Percentiles rank a stretch among this genome's conserved stretches.
These are phyloP conservation scores for Cecidostiba fungosa DNA, from an alignment of 2,888 invertebrate genomes.

Conservation along the genomic window DNA sequence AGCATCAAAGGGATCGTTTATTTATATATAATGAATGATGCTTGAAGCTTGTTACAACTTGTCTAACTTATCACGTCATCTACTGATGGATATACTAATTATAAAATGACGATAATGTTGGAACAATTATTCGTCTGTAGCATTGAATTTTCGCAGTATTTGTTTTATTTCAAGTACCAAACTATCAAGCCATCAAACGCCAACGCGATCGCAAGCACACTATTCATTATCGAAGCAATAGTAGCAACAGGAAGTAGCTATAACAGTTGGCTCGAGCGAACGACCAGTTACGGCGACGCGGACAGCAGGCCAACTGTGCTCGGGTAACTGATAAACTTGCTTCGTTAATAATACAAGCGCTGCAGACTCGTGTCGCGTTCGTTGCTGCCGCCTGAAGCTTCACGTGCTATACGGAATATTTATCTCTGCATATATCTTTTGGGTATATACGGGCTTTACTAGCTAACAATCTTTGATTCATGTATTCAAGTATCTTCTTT, in stretches of 20 bases:
- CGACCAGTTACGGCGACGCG: not conserved
- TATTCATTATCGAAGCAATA: conserved; percentile 23
- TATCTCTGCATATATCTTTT: not conserved
- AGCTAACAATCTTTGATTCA: not conserved
- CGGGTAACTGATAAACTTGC: conserved; percentile 48
- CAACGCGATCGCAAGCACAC: conserved; percentile 8
- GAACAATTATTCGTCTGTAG: not conserved
- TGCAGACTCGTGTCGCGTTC: not conserved
- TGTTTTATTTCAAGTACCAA: not conserved
- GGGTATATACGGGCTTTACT: not conserved
- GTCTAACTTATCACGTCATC: too few species aligned
- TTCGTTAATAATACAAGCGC: conserved; percentile 41
- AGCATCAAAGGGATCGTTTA: too few species aligned
- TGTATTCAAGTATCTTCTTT: not conserved
- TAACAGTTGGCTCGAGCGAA: not conserved
- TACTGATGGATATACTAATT: too few species aligned
- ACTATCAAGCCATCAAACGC: not conserved
- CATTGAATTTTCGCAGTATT: not conserved
- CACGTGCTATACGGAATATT: not conserved
- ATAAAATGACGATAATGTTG: too few species aligned
- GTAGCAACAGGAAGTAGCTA: not conserved
- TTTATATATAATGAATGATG: too few species aligned
- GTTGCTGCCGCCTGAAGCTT: not conserved
- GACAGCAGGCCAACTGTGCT: not conserved
- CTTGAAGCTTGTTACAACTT: too few species aligned